Conservation (phyloP, 2,888 invertebrate genomes). For the Cephus nigrinus region DNA sequence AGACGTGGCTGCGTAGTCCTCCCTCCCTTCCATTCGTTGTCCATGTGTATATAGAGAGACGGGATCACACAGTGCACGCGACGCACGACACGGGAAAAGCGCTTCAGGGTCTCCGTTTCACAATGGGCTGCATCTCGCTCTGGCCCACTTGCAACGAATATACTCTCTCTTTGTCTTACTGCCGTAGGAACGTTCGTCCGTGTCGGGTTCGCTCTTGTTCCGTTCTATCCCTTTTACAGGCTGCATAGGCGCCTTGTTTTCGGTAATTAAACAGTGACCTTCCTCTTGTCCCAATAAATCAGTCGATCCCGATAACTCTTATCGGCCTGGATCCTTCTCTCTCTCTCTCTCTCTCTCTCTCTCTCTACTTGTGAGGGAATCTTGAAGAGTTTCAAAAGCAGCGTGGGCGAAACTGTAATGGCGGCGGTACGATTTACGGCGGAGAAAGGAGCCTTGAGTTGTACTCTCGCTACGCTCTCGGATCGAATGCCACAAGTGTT, state of each 20-base stretch:
- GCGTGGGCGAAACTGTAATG: background rate
- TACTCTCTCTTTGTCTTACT: background rate
- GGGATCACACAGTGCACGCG: background rate
- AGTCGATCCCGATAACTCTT: background rate
- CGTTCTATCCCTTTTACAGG: background rate
- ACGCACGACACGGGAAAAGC: background rate
- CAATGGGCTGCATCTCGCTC: background rate
- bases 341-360: too few species aligned
- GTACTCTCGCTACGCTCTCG: background rate
- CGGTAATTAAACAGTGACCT: background rate
- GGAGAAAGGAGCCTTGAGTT: background rate
- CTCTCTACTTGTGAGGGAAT: background rate
- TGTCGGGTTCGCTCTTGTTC: background rate
- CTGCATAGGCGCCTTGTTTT: background rate
- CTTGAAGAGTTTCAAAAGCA: background rate
- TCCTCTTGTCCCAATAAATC: background rate
- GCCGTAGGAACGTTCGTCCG: background rate
- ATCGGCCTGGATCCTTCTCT: background rate
- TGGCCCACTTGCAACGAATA: background rate
- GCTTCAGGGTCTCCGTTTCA: slow-evolving; percentile 1
- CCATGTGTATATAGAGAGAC: background rate
- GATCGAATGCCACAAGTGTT: background rate
- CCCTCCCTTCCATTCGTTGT: background rate
- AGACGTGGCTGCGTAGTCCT: background rate
- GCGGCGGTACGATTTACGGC: background rate